Base-by-base conservation (phyloP, 2,888 invertebrate genomes). In the Oxyteleia sp. region DNA sequence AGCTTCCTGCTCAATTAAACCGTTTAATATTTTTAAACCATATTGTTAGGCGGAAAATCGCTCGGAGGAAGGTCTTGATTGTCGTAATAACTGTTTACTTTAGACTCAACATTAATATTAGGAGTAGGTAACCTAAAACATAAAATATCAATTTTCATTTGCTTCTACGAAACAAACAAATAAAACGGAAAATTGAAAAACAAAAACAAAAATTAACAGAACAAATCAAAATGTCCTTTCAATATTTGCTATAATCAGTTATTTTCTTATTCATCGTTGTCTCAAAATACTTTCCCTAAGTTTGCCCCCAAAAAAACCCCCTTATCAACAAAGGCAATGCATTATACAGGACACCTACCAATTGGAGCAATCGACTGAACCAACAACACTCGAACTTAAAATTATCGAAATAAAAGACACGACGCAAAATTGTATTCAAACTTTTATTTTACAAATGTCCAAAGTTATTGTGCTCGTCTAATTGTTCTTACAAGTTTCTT, bases 361-460 rank as follows among this genome's bases (percentile, higher is more conserved):
- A 66, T 81, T 81, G 74, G 69, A 81, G 41, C 68, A 74, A 80
- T 61, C n/a, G 29, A 4, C 41, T 13, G 7, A 1, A 41, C 66
- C n/a, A 41, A 4, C 41, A 41, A 13, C 13, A 41, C 66, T 49
- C 26, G 43, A 55, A 57, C 71, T 75, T 82, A 64, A 71, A 69
- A 75, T 57, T 11, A 72, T 53, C 61, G 81, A 68, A 74, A 74
- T 81, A 74, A 81, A 81, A 81, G 59, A 78, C 68, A 79, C 61
- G 49, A n/a, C n/a, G 18, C 38, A 74, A 80, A 80, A 32, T 80
- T 72, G 80, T 80, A 80, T 72, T 72, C 72, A 80, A 80, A 80
- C 38, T 59, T 80, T 80, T 80, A 80, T 80, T 80, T 80, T 80
- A 80, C 80, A 80, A 80, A 80, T 74, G 26, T 80, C 57, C 72